Evolutionary conservation across 1,140 invertebrate genomes (phyloP), one percentile per base, ranked within the genome.

Genomic region (Drosophila repleta): DNA sequence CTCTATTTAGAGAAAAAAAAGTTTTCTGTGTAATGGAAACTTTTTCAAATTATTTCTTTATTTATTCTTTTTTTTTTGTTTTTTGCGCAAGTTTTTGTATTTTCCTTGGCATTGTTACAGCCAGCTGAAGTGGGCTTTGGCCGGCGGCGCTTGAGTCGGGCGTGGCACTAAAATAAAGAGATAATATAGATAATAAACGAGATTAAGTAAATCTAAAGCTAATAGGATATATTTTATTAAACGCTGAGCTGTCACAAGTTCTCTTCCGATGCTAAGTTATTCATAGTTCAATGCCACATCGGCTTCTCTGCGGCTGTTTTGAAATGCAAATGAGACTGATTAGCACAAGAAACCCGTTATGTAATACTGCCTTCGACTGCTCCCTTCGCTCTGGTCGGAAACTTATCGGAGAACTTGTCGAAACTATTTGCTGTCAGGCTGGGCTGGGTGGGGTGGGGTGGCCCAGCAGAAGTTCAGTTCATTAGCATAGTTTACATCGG

Each of bases 401-500:
- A 52, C 21, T 20, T 24, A 43, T 51, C 32, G 10, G 4, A 43
- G 18, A 53, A 52, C 29, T 32, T 51, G 32, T 62, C 46, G 35
- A 52, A 61, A 49, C 46, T 61, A 49, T 49, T 49, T 49, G 18
- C 48, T 67, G 15, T 11, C 49, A 26, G 35, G 55, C 56, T 32
- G 26, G 32, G 32, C 7, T 45, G n/a, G 4, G 7, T 0, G 4
- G 6, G 7, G 7, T 29, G 29, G 29, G n/a, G n/a, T n/a, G n/a
- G 29, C 7, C 29, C 10, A 63, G 15, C n/a, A 49, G 37, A 7
- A 60, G 41, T 41, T 56, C 74, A 70, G 74, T 79, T 79, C 76
- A 79, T 79, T 79, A 79, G 76, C 76, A 79, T 78, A 77, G 68
- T 43, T 68, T 74, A 48, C 66, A 77, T 5, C 17, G 37, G 41